A percentile compares a stretch with the other conserved stretches of the same genome.
Evolutionary conservation across 1,140 invertebrate species (phyloP).

Genomic region (Platyscapa corneri): DNA sequence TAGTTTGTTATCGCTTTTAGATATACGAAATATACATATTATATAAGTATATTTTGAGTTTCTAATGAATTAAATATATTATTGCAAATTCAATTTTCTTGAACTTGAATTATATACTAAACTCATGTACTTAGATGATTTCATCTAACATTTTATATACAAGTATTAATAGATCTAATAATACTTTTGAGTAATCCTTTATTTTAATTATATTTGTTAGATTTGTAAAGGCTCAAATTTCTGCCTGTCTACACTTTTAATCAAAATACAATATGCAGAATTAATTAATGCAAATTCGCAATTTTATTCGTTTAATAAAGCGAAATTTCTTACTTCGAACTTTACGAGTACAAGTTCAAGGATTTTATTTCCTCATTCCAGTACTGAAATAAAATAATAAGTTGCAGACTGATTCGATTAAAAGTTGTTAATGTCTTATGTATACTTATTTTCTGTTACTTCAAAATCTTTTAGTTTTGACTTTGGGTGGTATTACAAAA

Average conservation of each 20-base stretch:
- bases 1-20: neutral
- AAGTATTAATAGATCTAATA: neutral
- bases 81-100: neutral
- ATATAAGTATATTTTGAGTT: too few relatives aligned
- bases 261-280: neutral
- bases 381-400: neutral
- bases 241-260: neutral
- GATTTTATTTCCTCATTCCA: neutral
- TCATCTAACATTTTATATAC: neutral
- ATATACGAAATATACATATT: neutral
- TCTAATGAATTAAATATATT: neutral
- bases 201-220: neutral
- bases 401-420: neutral
- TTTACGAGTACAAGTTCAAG: neutral
- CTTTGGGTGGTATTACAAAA: neutral
- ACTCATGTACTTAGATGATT: neutral
- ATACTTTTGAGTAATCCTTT: neutral
- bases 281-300: neutral
- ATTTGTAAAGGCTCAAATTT: neutral
- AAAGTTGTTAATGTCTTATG: neutral
- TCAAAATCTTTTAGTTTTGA: too few relatives aligned
- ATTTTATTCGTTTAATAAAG: neutral
- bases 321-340: too few relatives aligned
- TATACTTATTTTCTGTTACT: neutral
- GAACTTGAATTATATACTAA: neutral